Evolutionary conservation across 2,113 vertebrate species (phyloP).

Genomic region (Coryphaenoides rupestris): DNA sequence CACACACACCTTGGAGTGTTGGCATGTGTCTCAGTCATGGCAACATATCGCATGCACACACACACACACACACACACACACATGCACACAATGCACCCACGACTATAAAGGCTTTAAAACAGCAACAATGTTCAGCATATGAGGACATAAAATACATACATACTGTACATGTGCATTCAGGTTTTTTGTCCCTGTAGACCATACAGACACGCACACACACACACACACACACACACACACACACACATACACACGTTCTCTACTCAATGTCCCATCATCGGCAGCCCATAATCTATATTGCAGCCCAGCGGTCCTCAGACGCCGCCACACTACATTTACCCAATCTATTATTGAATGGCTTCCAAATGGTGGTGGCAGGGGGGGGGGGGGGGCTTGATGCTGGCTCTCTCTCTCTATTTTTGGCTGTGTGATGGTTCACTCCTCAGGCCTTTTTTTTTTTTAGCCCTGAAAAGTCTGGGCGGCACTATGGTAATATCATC

Average conservation of each 20-base stretch:
- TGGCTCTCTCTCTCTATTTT: slow-evolving; percentile 12
- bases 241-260: slow-evolving; percentile 31
- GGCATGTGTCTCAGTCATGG: slow-evolving; percentile 45
- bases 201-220: too few species aligned
- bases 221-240: slow-evolving; percentile 41
- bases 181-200: too few species aligned
- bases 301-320: slow-evolving; percentile 45
- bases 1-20: too few species aligned
- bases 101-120: too few species aligned
- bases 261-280: slow-evolving; percentile 46
- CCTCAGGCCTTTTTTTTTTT: slow-evolving; percentile 18
- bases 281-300: slow-evolving; percentile 57
- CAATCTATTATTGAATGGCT: slow-evolving; percentile 57
- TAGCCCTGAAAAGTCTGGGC: slow-evolving; percentile 23
- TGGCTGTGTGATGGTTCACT: slow-evolving; percentile 17
- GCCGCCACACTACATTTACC: slow-evolving; percentile 46
- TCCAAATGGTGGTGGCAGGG: slow-evolving; percentile 31
- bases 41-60: too few species aligned
- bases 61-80: too few species aligned
- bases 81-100: too few species aligned
- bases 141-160: too few species aligned
- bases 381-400: slow-evolving; percentile 15
- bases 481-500: slow-evolving; percentile 31
- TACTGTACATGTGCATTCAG: too few species aligned
- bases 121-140: too few species aligned